Conservation (phyloP, 2,888 invertebrate genomes). For the Rhagium mordax region DNA sequence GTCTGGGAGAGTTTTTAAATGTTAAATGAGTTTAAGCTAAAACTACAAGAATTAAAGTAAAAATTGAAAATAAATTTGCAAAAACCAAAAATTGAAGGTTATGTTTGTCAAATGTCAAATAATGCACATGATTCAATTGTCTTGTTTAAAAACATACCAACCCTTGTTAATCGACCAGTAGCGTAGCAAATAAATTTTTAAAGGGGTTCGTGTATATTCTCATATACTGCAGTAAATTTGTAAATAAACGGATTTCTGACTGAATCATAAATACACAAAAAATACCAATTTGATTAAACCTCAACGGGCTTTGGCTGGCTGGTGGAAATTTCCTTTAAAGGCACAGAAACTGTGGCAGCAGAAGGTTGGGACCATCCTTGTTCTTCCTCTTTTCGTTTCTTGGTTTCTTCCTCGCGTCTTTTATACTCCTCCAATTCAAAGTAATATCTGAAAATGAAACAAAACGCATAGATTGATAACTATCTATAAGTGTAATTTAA, state of each 20-base stretch:
- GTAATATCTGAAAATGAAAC: slow-evolving; percentile 74
- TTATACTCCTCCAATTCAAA: slow-evolving; percentile 89
- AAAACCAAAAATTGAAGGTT: no score
- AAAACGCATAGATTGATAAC: no score
- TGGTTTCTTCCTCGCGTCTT: slow-evolving; percentile 77
- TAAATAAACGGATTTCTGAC: background rate
- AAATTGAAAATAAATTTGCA: no score
- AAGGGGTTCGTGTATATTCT: background rate
- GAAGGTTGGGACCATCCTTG: slow-evolving; percentile 64
- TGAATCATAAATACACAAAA: background rate
- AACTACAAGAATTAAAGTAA: no score
- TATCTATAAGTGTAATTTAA: no score
- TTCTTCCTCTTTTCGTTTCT: slow-evolving; percentile 70
- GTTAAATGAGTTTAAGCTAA: no score
- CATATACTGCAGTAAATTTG: background rate
- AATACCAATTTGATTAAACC: slow-evolving; percentile 36
- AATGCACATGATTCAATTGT: no score
- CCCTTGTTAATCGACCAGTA: background rate
- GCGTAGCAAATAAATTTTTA: background rate
- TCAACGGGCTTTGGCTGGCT: slow-evolving; percentile 52
- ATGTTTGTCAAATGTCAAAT: no score
- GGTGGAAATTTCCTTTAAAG: slow-evolving; percentile 50
- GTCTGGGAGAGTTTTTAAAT: no score
- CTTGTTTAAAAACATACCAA: no score
- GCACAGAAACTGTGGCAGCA: slow-evolving; percentile 46